Evolutionary conservation across 2,888 invertebrate genomes (phyloP).

Genomic region (Ceraclea dissimilis): DNA sequence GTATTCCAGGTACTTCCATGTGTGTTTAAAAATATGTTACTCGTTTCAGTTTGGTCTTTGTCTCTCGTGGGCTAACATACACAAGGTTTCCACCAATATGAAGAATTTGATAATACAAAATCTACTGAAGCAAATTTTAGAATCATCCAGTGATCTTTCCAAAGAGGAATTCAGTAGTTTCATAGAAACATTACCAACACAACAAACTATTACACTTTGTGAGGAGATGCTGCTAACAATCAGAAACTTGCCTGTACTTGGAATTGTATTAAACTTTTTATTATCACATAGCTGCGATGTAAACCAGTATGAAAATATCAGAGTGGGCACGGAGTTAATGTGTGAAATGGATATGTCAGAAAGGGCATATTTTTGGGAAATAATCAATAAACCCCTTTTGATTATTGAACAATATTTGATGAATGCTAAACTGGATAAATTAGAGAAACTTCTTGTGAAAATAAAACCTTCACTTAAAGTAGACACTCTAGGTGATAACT

Average conservation of each 20-base stretch:
- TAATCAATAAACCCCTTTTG: slow-evolving; percentile 62
- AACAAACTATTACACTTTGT: slow-evolving; percentile 54
- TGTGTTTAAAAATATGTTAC: background rate
- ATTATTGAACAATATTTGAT: slow-evolving; percentile 81
- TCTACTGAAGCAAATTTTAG: slow-evolving; percentile 50
- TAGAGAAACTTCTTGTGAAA: slow-evolving; percentile 54
- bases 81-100: slow-evolving; percentile 50
- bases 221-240: slow-evolving; percentile 56
- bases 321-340: slow-evolving; percentile 62
- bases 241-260: slow-evolving; percentile 53
- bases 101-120: slow-evolving; percentile 47
- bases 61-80: slow-evolving; percentile 61
- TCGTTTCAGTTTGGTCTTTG: slow-evolving; percentile 54
- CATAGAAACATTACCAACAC: slow-evolving; percentile 50
- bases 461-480: slow-evolving; percentile 43
- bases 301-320: slow-evolving; percentile 52
- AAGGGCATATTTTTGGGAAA: slow-evolving; percentile 52
- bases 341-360: slow-evolving; percentile 50
- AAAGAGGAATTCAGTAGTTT: slow-evolving; percentile 45
- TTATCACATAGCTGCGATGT: slow-evolving; percentile 44
- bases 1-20: background rate
- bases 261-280: slow-evolving; percentile 58
- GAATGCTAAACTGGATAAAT: slow-evolving; percentile 70
- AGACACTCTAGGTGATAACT: slow-evolving; percentile 44
- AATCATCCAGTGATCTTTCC: slow-evolving; percentile 43